A percentile compares a stretch with the other conserved stretches of the same genome.
Conservation (phyloP, 2,113 vertebrate genomes). For the Dromaius novaehollandiae region DNA sequence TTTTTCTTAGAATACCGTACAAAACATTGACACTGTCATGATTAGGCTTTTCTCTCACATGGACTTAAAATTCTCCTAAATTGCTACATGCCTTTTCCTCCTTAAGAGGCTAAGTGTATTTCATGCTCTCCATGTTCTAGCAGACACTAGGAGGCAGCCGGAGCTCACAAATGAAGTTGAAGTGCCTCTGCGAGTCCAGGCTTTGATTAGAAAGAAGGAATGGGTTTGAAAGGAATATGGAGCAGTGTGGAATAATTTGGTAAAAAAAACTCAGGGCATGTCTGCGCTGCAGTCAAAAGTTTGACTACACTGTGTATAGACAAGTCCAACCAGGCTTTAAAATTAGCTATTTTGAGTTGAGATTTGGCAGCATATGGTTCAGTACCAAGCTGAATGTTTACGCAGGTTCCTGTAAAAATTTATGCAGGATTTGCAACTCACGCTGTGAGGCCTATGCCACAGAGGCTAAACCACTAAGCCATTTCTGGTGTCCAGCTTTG, state of each 20-base stretch:
- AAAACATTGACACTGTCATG: background rate
- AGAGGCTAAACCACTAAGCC: background rate
- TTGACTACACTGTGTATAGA: too few species aligned
- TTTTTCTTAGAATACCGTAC: background rate
- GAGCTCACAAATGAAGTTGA: background rate
- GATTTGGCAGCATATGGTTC: accelerated
- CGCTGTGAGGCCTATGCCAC: background rate
- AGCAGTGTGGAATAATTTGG: background rate
- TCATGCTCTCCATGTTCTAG: background rate
- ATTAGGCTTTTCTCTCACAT: background rate
- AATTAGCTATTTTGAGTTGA: background rate
- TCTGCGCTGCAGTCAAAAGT: background rate
- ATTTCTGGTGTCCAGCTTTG: background rate
- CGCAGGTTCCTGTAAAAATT: background rate
- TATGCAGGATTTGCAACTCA: accelerated
- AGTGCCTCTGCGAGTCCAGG: background rate
- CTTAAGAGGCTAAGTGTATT: background rate
- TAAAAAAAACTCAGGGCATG: background rate
- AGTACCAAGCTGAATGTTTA: background rate
- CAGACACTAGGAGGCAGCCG: constrained; percentile 35
- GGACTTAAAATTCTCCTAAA: background rate
- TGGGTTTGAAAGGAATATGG: background rate
- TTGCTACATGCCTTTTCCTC: background rate
- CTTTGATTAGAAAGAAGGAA: background rate
- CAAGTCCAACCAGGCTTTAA: accelerated